Evolutionary conservation across 2,113 vertebrate genomes (phyloP), one percentile per base, ranked within the genome.

Genomic region (Hirundichthys speculiger): DNA sequence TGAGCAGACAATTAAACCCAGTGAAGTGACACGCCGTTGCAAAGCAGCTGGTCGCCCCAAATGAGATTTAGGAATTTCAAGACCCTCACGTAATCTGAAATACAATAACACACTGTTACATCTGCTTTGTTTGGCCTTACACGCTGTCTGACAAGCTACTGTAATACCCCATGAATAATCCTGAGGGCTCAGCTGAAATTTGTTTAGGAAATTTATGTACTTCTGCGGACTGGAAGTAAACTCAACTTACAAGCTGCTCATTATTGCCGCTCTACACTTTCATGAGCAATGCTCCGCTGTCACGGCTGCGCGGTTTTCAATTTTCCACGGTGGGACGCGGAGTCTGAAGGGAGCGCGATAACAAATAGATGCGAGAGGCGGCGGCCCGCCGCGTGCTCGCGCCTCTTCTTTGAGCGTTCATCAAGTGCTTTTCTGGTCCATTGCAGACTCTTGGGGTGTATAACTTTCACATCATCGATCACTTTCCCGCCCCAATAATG

Each of bases 151-250:
- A 80, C 82, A 74, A 82, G 70, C 69, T 49, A 52, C 67, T 45
- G 19, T 80, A 74, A 86, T 78, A 75, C 83, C 50, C 85, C 63
- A 38, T 57, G 74, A 81, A 79, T 73, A 82, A 78, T 88, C 78
- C 78, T 5, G 30, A 30, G 41, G 67, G 77, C 67, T 81, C 81
- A 34, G 69, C 51, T 0, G 22, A 54, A 70, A 66, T 76, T 60
- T 74, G 62, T 76, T 82, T 61, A 22, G 55, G 55, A 61, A 69
- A 75, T 55, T 34, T 14, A 21, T 55, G 50, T 34, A 45, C 11
- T 48, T 69, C 57, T 48, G 47, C 56, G 42, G 73, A 70, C 46
- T 64, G 59, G 38, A 68, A 72, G 46, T 55, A 58, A 77, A 61
- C 64, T 68, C 45, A 39, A 51, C 65, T 52, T 38, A 67, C 54